phyloP scores from a whole-genome alignment of 2,797 vertebrate genomes.

The Cichlasoma orientale region DNA sequence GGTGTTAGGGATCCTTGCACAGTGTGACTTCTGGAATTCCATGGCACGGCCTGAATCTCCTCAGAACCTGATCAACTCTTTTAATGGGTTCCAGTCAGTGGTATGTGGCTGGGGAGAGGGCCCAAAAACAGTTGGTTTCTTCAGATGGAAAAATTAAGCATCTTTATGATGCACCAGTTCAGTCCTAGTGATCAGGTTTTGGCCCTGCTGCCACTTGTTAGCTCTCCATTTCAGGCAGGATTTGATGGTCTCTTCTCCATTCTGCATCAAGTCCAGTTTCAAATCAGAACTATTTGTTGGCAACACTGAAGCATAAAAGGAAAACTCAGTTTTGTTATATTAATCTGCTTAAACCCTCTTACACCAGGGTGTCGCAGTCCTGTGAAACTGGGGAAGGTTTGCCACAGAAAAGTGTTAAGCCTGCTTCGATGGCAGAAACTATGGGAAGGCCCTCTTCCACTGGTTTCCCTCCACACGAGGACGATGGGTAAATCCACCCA shows the following conservation, averaged over 20 bases:
- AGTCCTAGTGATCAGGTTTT: not conserved
- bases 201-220: not conserved
- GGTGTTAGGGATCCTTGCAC: too few relatives aligned
- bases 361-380: not conserved
- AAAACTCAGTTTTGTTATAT: not conserved
- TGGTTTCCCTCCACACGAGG: not conserved
- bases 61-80: too few relatives aligned
- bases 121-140: too few relatives aligned
- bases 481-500: not conserved
- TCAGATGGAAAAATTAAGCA: too few relatives aligned
- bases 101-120: too few relatives aligned
- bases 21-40: too few relatives aligned
- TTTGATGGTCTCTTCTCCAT: not conserved
- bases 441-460: not conserved
- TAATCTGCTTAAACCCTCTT: not conserved
- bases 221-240: not conserved
- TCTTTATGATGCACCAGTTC: too few relatives aligned
- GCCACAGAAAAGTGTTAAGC: not conserved
- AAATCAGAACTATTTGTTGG: not conserved
- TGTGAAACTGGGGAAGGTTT: not conserved
- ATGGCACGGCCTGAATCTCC: too few relatives aligned
- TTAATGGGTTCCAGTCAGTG: too few relatives aligned
- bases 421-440: too few relatives aligned
- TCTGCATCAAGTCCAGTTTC: not conserved
- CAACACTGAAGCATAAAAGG: too few relatives aligned